A percentile compares a stretch with the other conserved stretches of the same genome.
Conservation (phyloP, 2,888 invertebrate genomes). For the Neoascia interrupta region DNA sequence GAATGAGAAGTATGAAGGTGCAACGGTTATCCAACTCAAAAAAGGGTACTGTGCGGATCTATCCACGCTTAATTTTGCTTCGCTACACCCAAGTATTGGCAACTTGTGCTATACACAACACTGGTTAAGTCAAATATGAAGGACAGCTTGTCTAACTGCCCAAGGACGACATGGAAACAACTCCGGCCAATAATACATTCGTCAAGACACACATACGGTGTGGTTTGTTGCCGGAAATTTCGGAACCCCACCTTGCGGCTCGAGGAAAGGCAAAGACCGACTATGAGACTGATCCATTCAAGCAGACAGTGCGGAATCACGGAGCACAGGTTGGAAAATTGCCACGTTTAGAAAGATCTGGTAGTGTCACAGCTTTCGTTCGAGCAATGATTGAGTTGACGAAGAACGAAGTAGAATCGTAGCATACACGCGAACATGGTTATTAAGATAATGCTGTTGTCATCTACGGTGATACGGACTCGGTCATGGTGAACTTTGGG, state of each 20-base stretch:
- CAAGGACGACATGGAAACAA: conserved; percentile 89
- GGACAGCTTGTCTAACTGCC: conserved; percentile 76
- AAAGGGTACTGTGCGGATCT: conserved; percentile 98
- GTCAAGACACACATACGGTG: conserved; percentile 92
- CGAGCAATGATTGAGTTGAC: conserved; percentile 83
- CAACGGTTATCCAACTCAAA: conserved; percentile 99
- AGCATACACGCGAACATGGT: conserved; percentile 90
- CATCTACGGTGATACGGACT: conserved; percentile 99
- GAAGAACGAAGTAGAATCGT: conserved; percentile 95
- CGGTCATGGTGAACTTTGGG: conserved; percentile 99
- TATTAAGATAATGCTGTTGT: conserved; percentile 95
- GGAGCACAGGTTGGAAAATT: conserved; percentile 83
- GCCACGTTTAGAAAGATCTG: conserved; percentile 79
- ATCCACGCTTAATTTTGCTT: conserved; percentile 99
- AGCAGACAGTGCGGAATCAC: conserved; percentile 99
- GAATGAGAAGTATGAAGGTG: conserved; percentile 98
- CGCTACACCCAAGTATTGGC: conserved; percentile 99
- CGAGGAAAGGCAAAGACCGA: conserved; percentile 97
- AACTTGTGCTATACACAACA: conserved; percentile 99
- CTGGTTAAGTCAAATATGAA: conserved; percentile 85
- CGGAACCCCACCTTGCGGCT: conserved; percentile 93
- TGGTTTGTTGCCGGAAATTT: conserved; percentile 96
- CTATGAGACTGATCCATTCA: conserved; percentile 95
- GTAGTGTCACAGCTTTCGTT: conserved; percentile 79
- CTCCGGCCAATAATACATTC: conserved; percentile 95